Percentiles rank a stretch among this genome's conserved stretches.
These are phyloP conservation scores for Periophthalmus magnuspinnatus DNA, from an alignment of 2,797 vertebrate genomes.

Conservation along the genomic window DNA sequence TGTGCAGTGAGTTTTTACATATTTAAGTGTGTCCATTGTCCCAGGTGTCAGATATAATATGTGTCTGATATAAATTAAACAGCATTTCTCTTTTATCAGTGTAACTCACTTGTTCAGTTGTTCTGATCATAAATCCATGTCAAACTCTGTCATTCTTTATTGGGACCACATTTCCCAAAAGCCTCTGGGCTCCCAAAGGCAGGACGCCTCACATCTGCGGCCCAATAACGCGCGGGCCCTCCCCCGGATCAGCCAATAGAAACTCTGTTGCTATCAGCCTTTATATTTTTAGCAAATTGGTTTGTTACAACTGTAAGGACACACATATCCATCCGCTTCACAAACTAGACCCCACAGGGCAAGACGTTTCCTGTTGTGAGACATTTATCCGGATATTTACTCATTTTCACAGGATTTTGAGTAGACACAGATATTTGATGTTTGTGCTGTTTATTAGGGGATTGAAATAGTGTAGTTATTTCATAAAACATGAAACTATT, in stretches of 20 bases:
- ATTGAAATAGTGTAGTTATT: neutral
- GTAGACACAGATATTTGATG: neutral
- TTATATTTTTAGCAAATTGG: conserved; percentile 91
- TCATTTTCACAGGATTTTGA: neutral
- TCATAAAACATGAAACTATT: neutral
- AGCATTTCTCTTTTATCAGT: too few species aligned
- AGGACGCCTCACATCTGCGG: conserved; percentile 51
- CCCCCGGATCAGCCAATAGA: conserved; percentile 79
- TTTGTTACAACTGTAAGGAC: conserved; percentile 38
- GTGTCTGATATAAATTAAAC: too few species aligned
- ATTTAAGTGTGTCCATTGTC: too few species aligned
- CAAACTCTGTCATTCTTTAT: neutral
- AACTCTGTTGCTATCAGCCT: conserved; percentile 89
- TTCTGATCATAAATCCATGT: neutral
- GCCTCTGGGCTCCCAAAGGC: conserved; percentile 17
- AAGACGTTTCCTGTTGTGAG: neutral
- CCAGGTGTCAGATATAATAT: too few species aligned
- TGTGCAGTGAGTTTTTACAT: too few species aligned
- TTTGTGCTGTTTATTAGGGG: neutral
- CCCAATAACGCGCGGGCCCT: conserved; percentile 74
- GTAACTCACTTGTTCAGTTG: neutral
- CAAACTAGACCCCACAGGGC: conserved; percentile 21
- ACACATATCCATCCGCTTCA: conserved; percentile 66
- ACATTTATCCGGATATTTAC: too few species aligned
- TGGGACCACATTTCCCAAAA: conserved; percentile 82